A percentile compares a stretch with the other conserved stretches of the same genome.
Evolutionary conservation across 2,113 vertebrate genomes (phyloP).

Genomic region (Cephalopholis sonnerati): DNA sequence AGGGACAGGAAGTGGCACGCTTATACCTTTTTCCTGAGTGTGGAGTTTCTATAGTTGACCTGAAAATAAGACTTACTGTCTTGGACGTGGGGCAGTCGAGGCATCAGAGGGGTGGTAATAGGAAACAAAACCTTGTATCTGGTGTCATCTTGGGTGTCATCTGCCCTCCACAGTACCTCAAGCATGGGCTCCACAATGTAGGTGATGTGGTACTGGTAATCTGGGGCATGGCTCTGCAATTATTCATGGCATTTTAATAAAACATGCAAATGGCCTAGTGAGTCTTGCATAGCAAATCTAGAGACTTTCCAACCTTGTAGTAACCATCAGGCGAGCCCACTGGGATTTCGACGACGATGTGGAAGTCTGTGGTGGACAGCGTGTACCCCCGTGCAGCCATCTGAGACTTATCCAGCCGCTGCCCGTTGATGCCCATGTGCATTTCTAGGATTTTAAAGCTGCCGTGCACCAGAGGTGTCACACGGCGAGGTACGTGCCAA

Average conservation of each 20-base stretch:
- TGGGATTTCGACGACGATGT: conserved; percentile 83
- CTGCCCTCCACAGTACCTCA: conserved; percentile 78
- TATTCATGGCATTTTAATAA: conserved; percentile 53
- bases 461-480: conserved; percentile 67
- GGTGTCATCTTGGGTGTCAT: conserved; percentile 61
- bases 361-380: conserved; percentile 69
- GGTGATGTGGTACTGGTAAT: conserved; percentile 77
- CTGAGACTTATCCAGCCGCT: conserved; percentile 77
- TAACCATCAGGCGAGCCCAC: conserved; percentile 87
- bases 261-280: conserved; percentile 14
- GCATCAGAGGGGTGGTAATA: conserved; percentile 79
- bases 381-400: conserved; percentile 81
- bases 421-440: conserved; percentile 85
- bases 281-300: neutral
- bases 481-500: conserved; percentile 86
- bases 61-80: conserved; percentile 70
- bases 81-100: conserved; percentile 26
- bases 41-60: fast-evolving
- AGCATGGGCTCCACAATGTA: conserved; percentile 84
- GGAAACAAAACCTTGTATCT: conserved; percentile 83
- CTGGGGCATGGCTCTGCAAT: conserved; percentile 82
- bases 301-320: conserved; percentile 84
- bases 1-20: fast-evolving
- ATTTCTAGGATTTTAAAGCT: conserved; percentile 74
- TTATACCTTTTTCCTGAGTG: fast-evolving